Conservation (phyloP, 2,888 invertebrate species). For the Calameuta filiformis region DNA sequence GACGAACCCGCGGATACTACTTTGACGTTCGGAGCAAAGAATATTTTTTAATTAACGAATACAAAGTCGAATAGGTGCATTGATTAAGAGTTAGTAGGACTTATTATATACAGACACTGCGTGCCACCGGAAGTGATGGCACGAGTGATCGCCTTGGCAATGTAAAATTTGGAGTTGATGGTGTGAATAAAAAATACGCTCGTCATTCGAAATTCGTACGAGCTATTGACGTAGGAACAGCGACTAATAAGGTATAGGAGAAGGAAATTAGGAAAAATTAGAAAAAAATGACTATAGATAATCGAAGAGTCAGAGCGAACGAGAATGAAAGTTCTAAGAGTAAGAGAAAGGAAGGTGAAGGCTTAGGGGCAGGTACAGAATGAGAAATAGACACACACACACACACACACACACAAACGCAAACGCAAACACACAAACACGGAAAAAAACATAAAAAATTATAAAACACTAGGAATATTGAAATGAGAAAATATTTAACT, state of each 20-base stretch:
- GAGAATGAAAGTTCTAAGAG: background rate
- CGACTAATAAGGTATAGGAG: background rate
- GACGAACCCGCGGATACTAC: background rate
- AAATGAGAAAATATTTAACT: conserved; percentile 6
- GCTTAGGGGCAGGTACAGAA: background rate
- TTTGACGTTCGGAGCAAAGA: background rate
- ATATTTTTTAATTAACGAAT: background rate
- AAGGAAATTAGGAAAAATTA: background rate
- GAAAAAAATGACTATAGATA: background rate
- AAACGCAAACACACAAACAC: no score
- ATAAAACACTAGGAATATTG: background rate
- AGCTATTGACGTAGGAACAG: background rate
- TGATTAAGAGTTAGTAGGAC: background rate
- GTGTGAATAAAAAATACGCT: background rate
- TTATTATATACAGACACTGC: background rate
- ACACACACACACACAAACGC: no score
- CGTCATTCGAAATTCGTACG: background rate
- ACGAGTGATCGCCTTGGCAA: background rate
- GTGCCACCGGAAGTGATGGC: background rate
- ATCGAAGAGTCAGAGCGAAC: background rate
- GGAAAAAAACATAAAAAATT: background rate
- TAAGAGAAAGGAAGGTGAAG: background rate
- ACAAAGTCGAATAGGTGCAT: background rate
- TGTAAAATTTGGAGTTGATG: background rate
- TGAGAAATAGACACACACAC: background rate